Base-by-base conservation (phyloP, 1,140 invertebrate species). In the Holcopasites calliopsidis region DNA sequence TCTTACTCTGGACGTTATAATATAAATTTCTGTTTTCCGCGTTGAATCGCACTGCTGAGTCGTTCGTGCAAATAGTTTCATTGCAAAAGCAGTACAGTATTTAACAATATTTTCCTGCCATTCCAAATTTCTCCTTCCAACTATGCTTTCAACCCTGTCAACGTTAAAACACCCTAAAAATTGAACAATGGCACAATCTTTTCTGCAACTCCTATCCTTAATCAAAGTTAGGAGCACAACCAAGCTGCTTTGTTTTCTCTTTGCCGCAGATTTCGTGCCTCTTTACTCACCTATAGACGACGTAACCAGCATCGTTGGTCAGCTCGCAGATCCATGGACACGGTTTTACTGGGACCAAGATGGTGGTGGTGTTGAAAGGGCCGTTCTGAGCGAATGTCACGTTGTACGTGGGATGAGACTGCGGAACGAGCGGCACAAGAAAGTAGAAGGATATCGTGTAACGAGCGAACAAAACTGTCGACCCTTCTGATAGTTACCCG, bases 321-420 rank as follows among this genome's bases (percentile, higher is more conserved):
- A 99, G 93, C 89, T 97, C 96, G 87, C 97, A 99, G 60, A 95
- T 96, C 94, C 95, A 96, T 1, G 94, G 94, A 84, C 96, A 97
- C 3, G 93, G 94, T 21, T 87, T 85, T n/a, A 89, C 82, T 33
- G 85, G 88, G 11, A 87, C 73, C 21, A 88, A 23, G 35, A 90
- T 89, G 21, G 79, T 82, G 13, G 90, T 91, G 16, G 81, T 84
- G 74, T 91, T 90, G 82, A 84, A 90, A 38, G 86, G 84, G 26
- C 87, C 87, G 52, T 75, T 86, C 49, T 87, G 80, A 2, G 81
- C 76, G 52, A 75, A 75, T n/a, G 89, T 88, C 26, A 74, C 50
- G 62, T 89, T 90, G 76, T 84, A 69, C 47, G 76, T 31, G 21
- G 84, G 76, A 38, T 90, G 73, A 26, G 83, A 82, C 86, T 89